phyloP scores from a whole-genome alignment of 2,113 vertebrate genomes.

The Mungos mungo region DNA sequence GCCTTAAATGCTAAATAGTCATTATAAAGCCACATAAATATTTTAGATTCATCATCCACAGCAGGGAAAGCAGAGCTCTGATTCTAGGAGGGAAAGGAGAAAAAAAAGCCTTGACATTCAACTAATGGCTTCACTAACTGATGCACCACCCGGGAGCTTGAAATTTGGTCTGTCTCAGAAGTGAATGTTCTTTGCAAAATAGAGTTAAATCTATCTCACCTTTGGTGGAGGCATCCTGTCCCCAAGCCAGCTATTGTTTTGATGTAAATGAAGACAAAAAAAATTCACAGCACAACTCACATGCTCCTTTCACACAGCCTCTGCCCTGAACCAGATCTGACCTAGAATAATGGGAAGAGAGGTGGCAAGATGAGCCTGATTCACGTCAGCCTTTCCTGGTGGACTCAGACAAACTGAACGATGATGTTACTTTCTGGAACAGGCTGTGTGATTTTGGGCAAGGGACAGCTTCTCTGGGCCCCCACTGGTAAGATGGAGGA shows the following conservation, averaged over 20 bases:
- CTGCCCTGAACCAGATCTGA: not conserved
- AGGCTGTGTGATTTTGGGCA: not conserved
- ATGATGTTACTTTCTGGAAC: not conserved
- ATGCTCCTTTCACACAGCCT: not conserved
- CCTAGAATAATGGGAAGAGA: not conserved
- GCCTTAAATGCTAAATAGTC: conserved; percentile 63
- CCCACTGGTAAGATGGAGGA: not conserved
- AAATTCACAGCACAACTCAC: not conserved
- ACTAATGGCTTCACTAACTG: conserved; percentile 35
- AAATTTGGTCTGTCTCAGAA: not conserved
- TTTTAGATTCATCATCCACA: conserved; percentile 63
- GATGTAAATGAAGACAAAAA: not conserved
- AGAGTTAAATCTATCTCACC: not conserved
- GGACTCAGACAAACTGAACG: not conserved
- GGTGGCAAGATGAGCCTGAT: not conserved
- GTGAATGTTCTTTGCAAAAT: conserved; percentile 3
- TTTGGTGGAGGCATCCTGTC: not conserved
- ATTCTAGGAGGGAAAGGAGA: not conserved
- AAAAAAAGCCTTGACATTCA: conserved; percentile 47
- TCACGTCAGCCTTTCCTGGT: not conserved
- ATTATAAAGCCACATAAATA: conserved; percentile 74
- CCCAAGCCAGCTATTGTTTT: not conserved
- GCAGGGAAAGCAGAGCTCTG: conserved; percentile 31
- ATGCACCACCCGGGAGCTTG: not conserved
- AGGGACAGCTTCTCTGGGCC: not conserved